These are phyloP conservation scores for Platysteira castanea DNA, from an alignment of 2,113 vertebrate species.

Conservation along the genomic window DNA sequence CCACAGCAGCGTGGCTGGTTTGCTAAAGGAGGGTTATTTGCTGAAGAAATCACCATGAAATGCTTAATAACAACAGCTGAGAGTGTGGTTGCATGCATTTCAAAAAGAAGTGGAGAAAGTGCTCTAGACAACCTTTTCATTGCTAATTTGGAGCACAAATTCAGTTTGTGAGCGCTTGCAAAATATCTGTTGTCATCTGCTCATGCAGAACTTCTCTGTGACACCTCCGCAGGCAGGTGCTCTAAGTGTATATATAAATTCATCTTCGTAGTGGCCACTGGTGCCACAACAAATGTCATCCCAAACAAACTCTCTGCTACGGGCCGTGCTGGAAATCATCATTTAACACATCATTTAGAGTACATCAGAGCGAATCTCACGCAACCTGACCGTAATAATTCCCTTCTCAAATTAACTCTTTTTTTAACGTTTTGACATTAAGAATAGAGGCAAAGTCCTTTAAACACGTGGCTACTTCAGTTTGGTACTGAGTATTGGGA, in stretches of 20 bases:
- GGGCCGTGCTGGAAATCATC: conserved; percentile 65
- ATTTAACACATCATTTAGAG: conserved; percentile 70
- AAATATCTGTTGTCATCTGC: conserved; percentile 39
- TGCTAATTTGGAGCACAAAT: not conserved
- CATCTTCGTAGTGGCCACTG: conserved; percentile 36
- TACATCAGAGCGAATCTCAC: conserved; percentile 61
- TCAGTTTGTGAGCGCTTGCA: not conserved
- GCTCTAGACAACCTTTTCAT: not conserved
- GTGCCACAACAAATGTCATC: conserved; percentile 61
- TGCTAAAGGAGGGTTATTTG: not conserved
- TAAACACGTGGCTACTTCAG: not conserved
- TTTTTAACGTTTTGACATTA: conserved; percentile 41
- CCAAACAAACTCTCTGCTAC: conserved; percentile 65
- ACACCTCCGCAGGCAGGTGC: conserved; percentile 50
- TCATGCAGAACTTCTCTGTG: conserved; percentile 30
- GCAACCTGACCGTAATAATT: conserved; percentile 51
- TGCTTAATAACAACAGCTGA: not conserved
- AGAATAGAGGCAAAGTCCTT: conserved; percentile 29
- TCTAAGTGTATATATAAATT: conserved; percentile 43
- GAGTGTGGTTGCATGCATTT: not conserved
- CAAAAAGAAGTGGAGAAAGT: not conserved
- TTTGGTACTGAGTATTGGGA: not conserved
- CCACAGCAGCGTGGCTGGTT: not conserved
- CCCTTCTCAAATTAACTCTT: conserved; percentile 43
- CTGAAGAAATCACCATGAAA: not conserved